Conservation (phyloP, 2,113 vertebrate species). For the Glaucomys volans region DNA sequence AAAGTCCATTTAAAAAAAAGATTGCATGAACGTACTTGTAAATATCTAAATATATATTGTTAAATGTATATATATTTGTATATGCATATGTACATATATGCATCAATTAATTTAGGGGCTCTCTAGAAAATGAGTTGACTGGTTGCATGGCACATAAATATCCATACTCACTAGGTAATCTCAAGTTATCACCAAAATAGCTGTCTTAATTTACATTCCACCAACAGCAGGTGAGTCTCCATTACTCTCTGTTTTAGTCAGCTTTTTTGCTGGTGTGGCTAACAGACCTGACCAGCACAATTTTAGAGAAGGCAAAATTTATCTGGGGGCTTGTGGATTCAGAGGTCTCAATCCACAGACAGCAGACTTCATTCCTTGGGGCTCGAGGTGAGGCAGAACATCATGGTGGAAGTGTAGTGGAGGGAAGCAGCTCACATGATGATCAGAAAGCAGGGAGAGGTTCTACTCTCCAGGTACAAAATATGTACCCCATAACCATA, state of each 20-base stretch:
- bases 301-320: no score
- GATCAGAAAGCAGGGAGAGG: no score
- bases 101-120: background rate
- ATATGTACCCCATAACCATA: no score
- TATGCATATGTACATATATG: background rate
- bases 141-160: background rate
- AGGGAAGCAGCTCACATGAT: no score
- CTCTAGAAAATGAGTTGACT: background rate
- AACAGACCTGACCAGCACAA: no score
- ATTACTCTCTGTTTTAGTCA: background rate
- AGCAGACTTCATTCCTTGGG: no score
- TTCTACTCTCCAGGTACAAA: no score
- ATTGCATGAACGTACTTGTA: background rate
- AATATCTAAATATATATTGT: background rate
- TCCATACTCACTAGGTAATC: background rate
- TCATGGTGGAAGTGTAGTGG: no score
- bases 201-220: background rate
- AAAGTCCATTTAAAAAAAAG: background rate
- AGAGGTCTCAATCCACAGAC: no score
- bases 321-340: no score
- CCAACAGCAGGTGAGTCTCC: background rate
- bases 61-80: background rate
- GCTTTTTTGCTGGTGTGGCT: no score
- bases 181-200: background rate
- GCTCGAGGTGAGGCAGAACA: no score